Evolutionary conservation across 2,113 vertebrate genomes (phyloP).

Genomic region (Callipepla squamata): DNA sequence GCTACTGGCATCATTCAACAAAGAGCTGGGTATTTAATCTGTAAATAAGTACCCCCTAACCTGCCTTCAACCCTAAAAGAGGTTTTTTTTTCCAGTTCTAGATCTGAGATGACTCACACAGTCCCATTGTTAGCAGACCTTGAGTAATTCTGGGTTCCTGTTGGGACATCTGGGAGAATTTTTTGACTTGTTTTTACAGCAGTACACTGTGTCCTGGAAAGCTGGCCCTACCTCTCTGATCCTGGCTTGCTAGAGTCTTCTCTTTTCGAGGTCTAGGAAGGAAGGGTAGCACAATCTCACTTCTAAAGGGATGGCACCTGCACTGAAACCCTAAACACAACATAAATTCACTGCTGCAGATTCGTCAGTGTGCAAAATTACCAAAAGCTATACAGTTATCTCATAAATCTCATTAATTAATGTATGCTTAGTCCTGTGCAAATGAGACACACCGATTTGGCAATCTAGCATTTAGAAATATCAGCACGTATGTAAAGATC

Average conservation of each 20-base stretch:
- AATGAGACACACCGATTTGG: neutral
- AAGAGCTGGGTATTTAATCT: slow-evolving; percentile 59
- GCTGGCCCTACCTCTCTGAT: slow-evolving; percentile 80
- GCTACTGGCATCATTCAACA: slow-evolving; percentile 55
- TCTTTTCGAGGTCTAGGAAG: slow-evolving; percentile 86
- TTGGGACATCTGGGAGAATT: slow-evolving; percentile 74
- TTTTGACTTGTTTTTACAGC: slow-evolving; percentile 52
- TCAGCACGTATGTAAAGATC: neutral
- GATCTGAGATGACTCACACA: slow-evolving; percentile 64
- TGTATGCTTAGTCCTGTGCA: neutral
- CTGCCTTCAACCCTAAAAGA: slow-evolving; percentile 56
- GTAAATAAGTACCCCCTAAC: slow-evolving; percentile 64
- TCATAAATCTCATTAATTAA: neutral
- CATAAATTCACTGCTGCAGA: slow-evolving; percentile 48
- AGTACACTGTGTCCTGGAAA: slow-evolving; percentile 49
- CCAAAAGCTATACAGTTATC: neutral
- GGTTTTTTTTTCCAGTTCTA: slow-evolving; percentile 66
- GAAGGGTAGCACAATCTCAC: slow-evolving; percentile 89
- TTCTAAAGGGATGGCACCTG: slow-evolving; percentile 93
- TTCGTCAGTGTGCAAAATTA: neutral
- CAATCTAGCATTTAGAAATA: neutral
- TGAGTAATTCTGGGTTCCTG: slow-evolving; percentile 72
- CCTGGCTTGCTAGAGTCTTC: slow-evolving; percentile 80
- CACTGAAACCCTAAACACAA: slow-evolving; percentile 87
- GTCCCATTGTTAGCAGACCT: slow-evolving; percentile 69